Evolutionary conservation across 2,888 invertebrate species (phyloP).

Genomic region (Taphrorychus bicolor): DNA sequence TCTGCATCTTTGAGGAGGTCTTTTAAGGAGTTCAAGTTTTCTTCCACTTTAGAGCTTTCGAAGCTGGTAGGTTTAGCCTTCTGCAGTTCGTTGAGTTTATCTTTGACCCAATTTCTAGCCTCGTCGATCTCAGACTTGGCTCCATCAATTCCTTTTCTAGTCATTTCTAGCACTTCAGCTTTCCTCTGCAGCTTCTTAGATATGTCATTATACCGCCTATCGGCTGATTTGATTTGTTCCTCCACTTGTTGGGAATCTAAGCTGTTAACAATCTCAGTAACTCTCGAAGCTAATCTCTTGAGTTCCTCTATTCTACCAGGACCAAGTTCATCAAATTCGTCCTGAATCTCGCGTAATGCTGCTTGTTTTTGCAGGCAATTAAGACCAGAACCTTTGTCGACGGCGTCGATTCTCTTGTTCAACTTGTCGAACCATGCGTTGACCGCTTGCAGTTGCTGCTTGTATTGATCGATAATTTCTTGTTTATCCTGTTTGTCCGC

Average conservation of each 20-base stretch:
- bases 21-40: constrained; percentile 74
- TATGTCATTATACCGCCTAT: constrained; percentile 84
- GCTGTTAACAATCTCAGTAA: constrained; percentile 83
- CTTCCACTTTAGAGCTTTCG: constrained; percentile 79
- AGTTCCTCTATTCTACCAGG: constrained; percentile 75
- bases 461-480: constrained; percentile 78
- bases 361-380: constrained; percentile 81
- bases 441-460: constrained; percentile 75
- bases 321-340: constrained; percentile 77
- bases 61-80: constrained; percentile 75
- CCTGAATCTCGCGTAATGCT: constrained; percentile 74
- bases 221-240: constrained; percentile 84
- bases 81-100: constrained; percentile 72
- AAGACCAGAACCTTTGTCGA: constrained; percentile 84
- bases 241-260: constrained; percentile 90
- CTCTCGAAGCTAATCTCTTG: constrained; percentile 72
- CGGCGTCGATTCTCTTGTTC: constrained; percentile 79
- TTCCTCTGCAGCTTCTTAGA: constrained; percentile 85
- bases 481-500: constrained; percentile 79
- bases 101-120: constrained; percentile 80
- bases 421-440: constrained; percentile 84
- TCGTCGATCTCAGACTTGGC: constrained; percentile 82
- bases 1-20: constrained; percentile 83
- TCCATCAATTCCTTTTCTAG: constrained; percentile 82
- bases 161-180: constrained; percentile 81